These are phyloP conservation scores for Chanos chanos DNA, from an alignment of 2,797 vertebrate species.

Conservation along the genomic window DNA sequence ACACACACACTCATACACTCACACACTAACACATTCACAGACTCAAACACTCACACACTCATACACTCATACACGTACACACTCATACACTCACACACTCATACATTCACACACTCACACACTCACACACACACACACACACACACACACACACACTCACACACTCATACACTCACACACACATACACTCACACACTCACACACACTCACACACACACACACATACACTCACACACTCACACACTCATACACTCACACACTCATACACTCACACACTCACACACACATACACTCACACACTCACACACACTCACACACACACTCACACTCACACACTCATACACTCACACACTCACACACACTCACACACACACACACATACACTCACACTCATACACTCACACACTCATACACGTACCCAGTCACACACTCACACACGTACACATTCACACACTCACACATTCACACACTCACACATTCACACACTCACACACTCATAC, in stretches of 20 bases:
- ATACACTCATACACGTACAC: neutral
- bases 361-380: neutral
- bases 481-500: neutral
- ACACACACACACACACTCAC: constrained; percentile 14
- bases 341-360: neutral
- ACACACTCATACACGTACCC: no score
- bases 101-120: no score
- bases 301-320: neutral
- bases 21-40: neutral
- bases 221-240: no score
- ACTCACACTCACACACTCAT: neutral
- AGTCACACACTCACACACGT: no score
- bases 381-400: no score
- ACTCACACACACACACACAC: neutral
- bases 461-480: neutral
- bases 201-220: constrained; percentile 16
- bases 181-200: constrained; percentile 32
- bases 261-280: no score
- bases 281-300: no score
- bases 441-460: neutral
- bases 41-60: constrained; percentile 1
- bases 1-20: neutral
- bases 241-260: no score
- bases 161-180: no score
- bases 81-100: no score